Evolutionary conservation across 2,888 invertebrate species (phyloP), one percentile per base, ranked within the genome.

Genomic region (Melikaiella ostensackeni): DNA sequence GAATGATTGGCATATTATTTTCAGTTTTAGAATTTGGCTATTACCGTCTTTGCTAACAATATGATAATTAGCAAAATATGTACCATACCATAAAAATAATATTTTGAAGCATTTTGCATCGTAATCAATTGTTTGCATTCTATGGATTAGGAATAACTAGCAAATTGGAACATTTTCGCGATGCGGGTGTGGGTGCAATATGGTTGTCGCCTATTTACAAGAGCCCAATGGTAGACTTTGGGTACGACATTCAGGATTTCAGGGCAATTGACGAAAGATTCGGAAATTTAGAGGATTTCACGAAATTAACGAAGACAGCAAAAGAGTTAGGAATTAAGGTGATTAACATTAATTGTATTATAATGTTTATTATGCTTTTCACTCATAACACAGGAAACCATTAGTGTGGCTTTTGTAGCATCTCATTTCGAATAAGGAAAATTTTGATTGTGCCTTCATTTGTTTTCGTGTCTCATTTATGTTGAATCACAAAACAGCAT

Each of bases 161-260:
- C 19, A 93, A 93, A 80, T 80, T 95, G 75, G 93, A 94, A 13
- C 94, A 96, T 85, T 93, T 97, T 35, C 92, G 92, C 55, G 94
- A 96, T 9, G 92, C 95, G 0, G 96, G 96, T 0, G 93, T 97
- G 0, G 94, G 94, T 11, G 95, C 95, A 0, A 93, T 96, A 76
- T 97, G 97, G 97, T 92, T 98, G 77, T 97, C 97, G 0, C 97
- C 98, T 0, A 95, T 98, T 85, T 97, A 95, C 91, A 92, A 93
- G 76, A 97, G 97, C 0, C 97, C 97, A 0, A 96, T 96, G 95
- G 93, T 94, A 0, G 98, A 98, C 91, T 96, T 96, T 88, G 98
- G 98, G 0, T 98, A 98, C 85, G 98, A 98, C 88, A 95, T 98
- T 84, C 94, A 95, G 38, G 94, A 97, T 91, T 97, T 95, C 90